Percentiles rank a stretch among this genome's conserved stretches.
phyloP scores from a whole-genome alignment of 2,888 invertebrate genomes.

The Suillia variegata region DNA sequence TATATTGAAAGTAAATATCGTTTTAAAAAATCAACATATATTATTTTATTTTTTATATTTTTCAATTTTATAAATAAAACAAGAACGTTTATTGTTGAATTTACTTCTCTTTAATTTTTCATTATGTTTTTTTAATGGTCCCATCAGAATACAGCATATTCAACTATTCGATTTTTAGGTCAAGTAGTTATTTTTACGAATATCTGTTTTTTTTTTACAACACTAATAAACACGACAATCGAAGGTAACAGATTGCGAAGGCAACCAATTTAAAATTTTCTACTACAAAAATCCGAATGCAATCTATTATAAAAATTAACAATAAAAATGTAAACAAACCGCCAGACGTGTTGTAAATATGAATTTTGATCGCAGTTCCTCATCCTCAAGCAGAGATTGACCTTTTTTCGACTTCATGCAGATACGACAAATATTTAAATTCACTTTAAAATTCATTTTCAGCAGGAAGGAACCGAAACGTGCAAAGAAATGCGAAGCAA shows the following conservation, averaged over 20 bases:
- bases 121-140: neutral
- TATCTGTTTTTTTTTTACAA: neutral
- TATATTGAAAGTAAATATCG: no score
- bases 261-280: neutral
- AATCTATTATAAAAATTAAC: slow-evolving; percentile 9
- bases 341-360: slow-evolving; percentile 44
- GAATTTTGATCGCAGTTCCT: slow-evolving; percentile 40
- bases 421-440: slow-evolving; percentile 49
- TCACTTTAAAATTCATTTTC: slow-evolving; percentile 46
- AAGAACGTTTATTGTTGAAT: no score
- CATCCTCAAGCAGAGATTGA: slow-evolving; percentile 32
- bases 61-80: no score
- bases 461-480: no score
- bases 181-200: neutral
- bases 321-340: slow-evolving; percentile 34
- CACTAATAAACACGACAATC: neutral
- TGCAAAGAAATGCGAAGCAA: no score
- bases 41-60: no score
- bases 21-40: no score
- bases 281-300: slow-evolving; percentile 27
- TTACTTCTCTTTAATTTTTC: neutral
- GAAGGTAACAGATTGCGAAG: neutral
- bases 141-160: neutral
- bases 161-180: no score
- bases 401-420: slow-evolving; percentile 47